A percentile compares a stretch with the other conserved stretches of the same genome.
Conservation (phyloP, 37 sponge, comb jelly and placozoan species). For the Oscarella lobularis region DNA sequence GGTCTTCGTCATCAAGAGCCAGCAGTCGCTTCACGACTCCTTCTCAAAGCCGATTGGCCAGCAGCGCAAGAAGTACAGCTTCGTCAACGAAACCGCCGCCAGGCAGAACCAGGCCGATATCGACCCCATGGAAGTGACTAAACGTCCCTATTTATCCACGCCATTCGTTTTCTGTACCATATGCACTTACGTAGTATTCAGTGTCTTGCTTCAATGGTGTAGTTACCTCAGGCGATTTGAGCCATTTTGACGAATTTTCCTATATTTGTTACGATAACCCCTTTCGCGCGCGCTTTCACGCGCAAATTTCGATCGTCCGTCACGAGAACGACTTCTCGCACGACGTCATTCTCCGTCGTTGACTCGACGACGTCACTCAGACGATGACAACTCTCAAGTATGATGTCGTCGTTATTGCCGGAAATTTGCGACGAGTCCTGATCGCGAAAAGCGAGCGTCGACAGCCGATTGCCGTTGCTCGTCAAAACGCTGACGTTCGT, state of each 20-base stretch:
- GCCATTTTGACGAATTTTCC: constrained; percentile 33
- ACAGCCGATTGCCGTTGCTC: background rate
- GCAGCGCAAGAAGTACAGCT: too few species aligned
- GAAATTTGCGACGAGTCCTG: constrained; percentile 4
- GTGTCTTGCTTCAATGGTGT: too few species aligned
- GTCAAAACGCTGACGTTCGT: background rate
- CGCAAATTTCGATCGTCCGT: constrained; percentile 82
- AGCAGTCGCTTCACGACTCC: too few species aligned
- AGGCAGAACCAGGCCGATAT: too few species aligned
- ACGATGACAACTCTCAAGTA: constrained; percentile 32
- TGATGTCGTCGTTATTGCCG: constrained; percentile 70
- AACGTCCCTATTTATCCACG: too few species aligned
- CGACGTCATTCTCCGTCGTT: background rate
- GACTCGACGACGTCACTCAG: constrained; percentile 14
- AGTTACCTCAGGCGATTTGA: background rate
- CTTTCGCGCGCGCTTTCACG: constrained; percentile 60
- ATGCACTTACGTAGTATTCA: too few species aligned
- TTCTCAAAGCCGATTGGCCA: too few species aligned
- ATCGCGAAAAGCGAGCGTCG: constrained; percentile 8
- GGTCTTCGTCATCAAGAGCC: too few species aligned
- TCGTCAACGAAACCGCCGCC: too few species aligned
- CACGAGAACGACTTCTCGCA: constrained; percentile 37
- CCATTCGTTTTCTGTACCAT: too few species aligned
- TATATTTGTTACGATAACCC: constrained; percentile 43
- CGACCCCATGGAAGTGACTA: too few species aligned